Percentiles rank a stretch among this genome's conserved stretches.
These are phyloP conservation scores for Sipha flava DNA, from an alignment of 1,140 invertebrate genomes.

Conservation along the genomic window DNA sequence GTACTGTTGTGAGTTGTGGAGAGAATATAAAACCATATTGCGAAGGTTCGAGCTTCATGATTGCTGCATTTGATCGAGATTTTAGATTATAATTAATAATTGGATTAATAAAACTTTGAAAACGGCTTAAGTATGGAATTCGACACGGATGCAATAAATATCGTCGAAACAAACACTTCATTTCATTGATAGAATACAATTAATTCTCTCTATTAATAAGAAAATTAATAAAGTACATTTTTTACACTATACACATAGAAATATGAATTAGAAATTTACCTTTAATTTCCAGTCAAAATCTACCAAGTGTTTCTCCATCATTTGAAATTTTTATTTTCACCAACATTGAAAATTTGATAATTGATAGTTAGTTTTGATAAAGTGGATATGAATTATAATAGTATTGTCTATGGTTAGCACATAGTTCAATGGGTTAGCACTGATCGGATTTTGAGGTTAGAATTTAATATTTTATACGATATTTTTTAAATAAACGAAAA, in stretches of 20 bases:
- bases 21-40: slow-evolving; percentile 77
- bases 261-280: background rate
- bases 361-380: too few relatives aligned
- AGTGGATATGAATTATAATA: too few relatives aligned
- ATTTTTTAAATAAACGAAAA: background rate
- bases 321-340: background rate
- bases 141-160: background rate
- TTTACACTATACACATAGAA: too few relatives aligned
- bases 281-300: slow-evolving; percentile 30
- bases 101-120: background rate
- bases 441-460: background rate
- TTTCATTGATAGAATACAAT: background rate
- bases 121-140: background rate
- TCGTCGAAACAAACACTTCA: background rate
- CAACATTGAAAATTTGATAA: too few relatives aligned
- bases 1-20: slow-evolving; percentile 61
- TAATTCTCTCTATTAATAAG: too few relatives aligned
- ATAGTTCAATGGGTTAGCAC: background rate
- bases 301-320: background rate
- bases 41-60: slow-evolving; percentile 57
- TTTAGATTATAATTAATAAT: background rate
- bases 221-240: too few relatives aligned
- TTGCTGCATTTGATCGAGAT: slow-evolving; percentile 50
- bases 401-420: too few relatives aligned
- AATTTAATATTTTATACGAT: background rate